These are phyloP conservation scores for Sciaenops ocellatus DNA, from an alignment of 2,797 vertebrate genomes.

Conservation along the genomic window DNA sequence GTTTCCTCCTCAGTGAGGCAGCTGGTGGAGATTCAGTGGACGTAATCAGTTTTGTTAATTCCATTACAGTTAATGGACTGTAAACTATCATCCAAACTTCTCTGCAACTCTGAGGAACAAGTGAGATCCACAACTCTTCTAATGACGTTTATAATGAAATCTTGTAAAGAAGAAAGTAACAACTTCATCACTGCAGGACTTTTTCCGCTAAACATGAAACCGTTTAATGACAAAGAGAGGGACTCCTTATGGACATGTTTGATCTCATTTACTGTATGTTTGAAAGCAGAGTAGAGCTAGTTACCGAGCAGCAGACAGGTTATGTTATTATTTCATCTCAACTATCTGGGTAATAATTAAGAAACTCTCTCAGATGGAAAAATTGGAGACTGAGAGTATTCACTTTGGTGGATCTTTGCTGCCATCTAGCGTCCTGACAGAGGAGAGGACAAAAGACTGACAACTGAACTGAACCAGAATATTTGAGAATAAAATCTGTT, in stretches of 20 bases:
- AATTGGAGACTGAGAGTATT: no score
- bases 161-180: not conserved
- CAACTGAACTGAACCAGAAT: no score
- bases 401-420: conserved; percentile 10
- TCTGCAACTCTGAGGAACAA: not conserved
- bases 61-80: conserved; percentile 47
- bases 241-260: not conserved
- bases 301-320: no score
- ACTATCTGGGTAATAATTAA: no score
- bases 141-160: conserved; percentile 34
- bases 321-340: no score
- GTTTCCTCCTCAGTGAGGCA: conserved; percentile 7
- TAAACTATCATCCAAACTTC: conserved; percentile 21
- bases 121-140: not conserved
- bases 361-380: no score
- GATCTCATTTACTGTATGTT: not conserved
- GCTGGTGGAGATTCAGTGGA: conserved; percentile 16
- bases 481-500: no score
- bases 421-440: not conserved
- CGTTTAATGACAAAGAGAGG: not conserved
- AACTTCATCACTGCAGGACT: conserved; percentile 1
- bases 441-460: not conserved
- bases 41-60: conserved; percentile 38
- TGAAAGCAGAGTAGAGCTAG: no score
- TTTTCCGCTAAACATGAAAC: not conserved